A percentile compares a stretch with the other conserved stretches of the same genome.
These are phyloP conservation scores for Leucoptera coffeella DNA, from an alignment of 2,888 invertebrate genomes.

Conservation along the genomic window DNA sequence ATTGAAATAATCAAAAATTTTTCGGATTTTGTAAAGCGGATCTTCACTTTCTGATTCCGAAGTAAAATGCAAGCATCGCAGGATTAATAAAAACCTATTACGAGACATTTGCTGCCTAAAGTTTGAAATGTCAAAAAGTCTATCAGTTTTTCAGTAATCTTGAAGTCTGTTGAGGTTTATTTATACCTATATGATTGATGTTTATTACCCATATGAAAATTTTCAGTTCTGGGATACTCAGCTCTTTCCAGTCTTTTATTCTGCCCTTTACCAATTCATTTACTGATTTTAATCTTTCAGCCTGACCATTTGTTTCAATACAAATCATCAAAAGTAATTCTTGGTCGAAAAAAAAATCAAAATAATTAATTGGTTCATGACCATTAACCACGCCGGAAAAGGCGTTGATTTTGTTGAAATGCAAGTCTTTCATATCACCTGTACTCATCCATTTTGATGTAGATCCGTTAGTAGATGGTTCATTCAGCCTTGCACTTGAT, in stretches of 20 bases:
- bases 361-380: neutral
- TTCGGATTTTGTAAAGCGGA: conserved; percentile 11
- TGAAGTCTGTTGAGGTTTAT: conserved; percentile 12
- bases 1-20: conserved; percentile 13
- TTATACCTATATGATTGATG: too few species aligned
- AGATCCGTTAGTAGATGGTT: too few species aligned
- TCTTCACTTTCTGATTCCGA: too few species aligned
- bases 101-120: conserved; percentile 12
- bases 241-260: conserved; percentile 9
- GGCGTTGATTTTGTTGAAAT: conserved; percentile 4
- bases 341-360: conserved; percentile 2
- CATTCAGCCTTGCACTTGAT: too few species aligned
- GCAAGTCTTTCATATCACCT: conserved; percentile 1
- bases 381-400: conserved; percentile 1
- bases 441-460: too few species aligned
- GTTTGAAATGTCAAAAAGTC: conserved; percentile 10
- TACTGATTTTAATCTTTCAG: neutral
- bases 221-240: conserved; percentile 8
- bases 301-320: conserved; percentile 1
- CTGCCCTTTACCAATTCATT: conserved; percentile 6
- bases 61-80: conserved; percentile 11
- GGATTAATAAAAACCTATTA: conserved; percentile 12
- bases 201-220: too few species aligned
- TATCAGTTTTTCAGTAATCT: conserved; percentile 12
- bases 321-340: conserved; percentile 1